Conservation (phyloP, 2,113 vertebrate species). For the Penelope pileata region DNA sequence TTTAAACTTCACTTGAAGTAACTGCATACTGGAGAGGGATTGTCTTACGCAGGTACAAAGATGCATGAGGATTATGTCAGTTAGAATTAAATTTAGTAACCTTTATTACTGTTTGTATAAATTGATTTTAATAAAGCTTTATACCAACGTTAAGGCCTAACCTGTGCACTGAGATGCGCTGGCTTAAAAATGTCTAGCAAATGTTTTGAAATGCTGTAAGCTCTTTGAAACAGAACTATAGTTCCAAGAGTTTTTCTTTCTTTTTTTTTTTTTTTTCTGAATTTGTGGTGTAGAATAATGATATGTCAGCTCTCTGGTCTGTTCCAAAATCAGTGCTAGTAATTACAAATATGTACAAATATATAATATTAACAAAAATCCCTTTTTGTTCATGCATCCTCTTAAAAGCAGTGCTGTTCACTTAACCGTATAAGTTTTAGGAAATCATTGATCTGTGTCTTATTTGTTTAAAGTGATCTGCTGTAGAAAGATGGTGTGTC, state of each 20-base stretch:
- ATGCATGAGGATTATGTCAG: neutral
- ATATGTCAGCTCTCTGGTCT: neutral
- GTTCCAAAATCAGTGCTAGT: neutral
- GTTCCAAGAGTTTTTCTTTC: neutral
- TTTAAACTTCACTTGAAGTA: neutral
- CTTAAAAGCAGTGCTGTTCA: neutral
- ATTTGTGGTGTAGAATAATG: neutral
- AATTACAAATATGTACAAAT: neutral
- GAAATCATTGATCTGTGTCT: neutral
- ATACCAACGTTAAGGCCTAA: neutral
- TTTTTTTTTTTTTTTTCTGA: neutral
- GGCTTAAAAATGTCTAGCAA: neutral
- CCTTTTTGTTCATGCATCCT: neutral
- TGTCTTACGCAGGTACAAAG: neutral
- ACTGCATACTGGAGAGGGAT: neutral
- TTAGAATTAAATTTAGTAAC: neutral
- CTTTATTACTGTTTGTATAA: neutral
- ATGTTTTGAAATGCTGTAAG: neutral
- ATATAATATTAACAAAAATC: neutral
- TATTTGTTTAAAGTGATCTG: slow-evolving; percentile 25
- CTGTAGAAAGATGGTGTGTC: neutral
- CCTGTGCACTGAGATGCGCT: rapidly evolving
- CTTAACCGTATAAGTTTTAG: neutral
- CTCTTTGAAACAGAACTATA: neutral
- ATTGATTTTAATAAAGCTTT: neutral